Evolutionary conservation across 2,888 invertebrate genomes (phyloP), one percentile per base, ranked within the genome.

Genomic region (Synanthedon myopaeformis): DNA sequence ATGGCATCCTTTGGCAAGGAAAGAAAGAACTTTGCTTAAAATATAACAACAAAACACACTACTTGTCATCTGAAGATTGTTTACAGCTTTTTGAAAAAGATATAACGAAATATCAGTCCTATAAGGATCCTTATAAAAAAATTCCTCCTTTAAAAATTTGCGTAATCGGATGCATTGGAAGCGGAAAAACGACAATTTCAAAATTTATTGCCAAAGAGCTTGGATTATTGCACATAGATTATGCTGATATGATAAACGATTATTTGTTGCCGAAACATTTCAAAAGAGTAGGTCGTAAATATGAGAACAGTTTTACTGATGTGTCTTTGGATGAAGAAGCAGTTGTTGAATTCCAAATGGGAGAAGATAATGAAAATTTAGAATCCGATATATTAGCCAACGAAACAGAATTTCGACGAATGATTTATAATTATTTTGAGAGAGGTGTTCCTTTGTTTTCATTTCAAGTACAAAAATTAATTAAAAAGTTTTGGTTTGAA

Each of bases 1-100:
- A 89, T 60, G 78, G 83, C 49, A 77, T 90, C 10, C 66, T 92
- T 17, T 90, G 91, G 89, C 87, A 84, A 72, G 92, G 92, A n/a
- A 90, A 89, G 68, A 72, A 86, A 49, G 85, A 90, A 54, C 89
- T 83, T 61, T 69, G 81, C 17, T 76, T 83, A 0, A 84, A 85
- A 61, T 89, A 88, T 61, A 74, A 87, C 58, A 86, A 90, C 56
- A 89, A 87, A 73, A 58, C 89, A 1, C 89, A 91, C 69, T 79
- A 85, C 51, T 83, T 90, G 59, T 79, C 85, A 23, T 89, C 81
- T 49, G 82, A 88, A 65, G 72, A 81, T 53, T 87, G 85, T 58
- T 63, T 87, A 52, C 70, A 83, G 42, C 61, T 75, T 60, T 92
- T 92, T 70, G 64, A 89, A 49, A 66, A 70, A 12, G 80, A 89